A percentile compares a stretch with the other conserved stretches of the same genome.
These are phyloP conservation scores for Whitmania pigra DNA, from an alignment of 1,140 invertebrate genomes.

Conservation along the genomic window DNA sequence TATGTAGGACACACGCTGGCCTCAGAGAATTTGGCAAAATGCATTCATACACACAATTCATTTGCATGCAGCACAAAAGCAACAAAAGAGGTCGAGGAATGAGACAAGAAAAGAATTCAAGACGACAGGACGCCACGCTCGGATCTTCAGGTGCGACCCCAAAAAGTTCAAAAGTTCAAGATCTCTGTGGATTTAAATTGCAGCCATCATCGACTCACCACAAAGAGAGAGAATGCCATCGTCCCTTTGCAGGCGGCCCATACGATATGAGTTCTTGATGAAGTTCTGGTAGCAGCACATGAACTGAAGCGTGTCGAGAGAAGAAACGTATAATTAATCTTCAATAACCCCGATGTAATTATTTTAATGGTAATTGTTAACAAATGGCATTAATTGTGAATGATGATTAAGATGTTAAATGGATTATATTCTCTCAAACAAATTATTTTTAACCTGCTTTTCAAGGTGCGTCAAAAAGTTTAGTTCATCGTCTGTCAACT, in stretches of 20 bases:
- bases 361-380: too few relatives aligned
- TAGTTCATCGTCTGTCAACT: not conserved
- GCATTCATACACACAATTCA: slow-evolving; percentile 18
- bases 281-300: slow-evolving; percentile 6
- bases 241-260: not conserved
- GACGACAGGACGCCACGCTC: too few relatives aligned
- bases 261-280: not conserved
- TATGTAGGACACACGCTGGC: too few relatives aligned
- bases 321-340: not conserved
- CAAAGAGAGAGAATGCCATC: not conserved
- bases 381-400: too few relatives aligned
- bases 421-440: too few relatives aligned
- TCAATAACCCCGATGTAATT: too few relatives aligned
- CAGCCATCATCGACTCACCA: not conserved
- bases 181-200: not conserved
- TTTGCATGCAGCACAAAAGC: slow-evolving; percentile 25
- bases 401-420: too few relatives aligned
- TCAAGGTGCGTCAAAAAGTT: not conserved
- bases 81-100: too few relatives aligned
- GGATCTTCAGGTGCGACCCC: too few relatives aligned
- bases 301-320: not conserved
- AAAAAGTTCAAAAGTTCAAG: too few relatives aligned
- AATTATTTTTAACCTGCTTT: not conserved
- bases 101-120: too few relatives aligned
- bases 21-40: too few relatives aligned